Base-by-base conservation (phyloP, 2,888 invertebrate genomes). In the Glaucopsyche alexis region DNA sequence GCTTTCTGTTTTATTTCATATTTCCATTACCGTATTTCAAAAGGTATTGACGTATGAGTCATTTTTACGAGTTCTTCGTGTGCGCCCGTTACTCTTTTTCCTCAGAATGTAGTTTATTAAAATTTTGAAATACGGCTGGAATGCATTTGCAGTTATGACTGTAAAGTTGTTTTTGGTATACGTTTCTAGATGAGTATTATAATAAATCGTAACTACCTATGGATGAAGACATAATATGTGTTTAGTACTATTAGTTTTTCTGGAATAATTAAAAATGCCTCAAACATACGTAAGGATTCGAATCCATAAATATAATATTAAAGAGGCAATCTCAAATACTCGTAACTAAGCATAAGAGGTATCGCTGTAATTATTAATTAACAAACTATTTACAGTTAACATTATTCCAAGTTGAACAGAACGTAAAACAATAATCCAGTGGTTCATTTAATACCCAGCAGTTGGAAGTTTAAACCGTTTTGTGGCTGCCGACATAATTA, bases 11-110 rank as follows among this genome's bases (percentile, higher is more conserved):
- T 92, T 93, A 93, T 91, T 91, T 90, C 91, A 87, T 87, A 91
- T 93, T 92, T 93, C 92, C 92, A 92, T 93, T 93, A 92, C 87
- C 90, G 88, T 92, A 92, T 91, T 92, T 91, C 92, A 91, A 90
- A 91, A 91, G 86, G 90, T 92, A 93, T 92, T 92, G 92, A 92
- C 91, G 89, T 89, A 91, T 88, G 91, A 85, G 91, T 88, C 90
- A 89, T 90, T 91, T 92, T 92, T 92, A 92, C 85, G 91, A 89
- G 88, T 89, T 88, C 87, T 84, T 86, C 87, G 83, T 82, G 83
- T 82, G 83, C 83, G 83, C 85, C 84, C 83, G 84, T 83, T 84
- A 85, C 86, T 87, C 85, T 70, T 75, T 75, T 66, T 73, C 49
- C 47, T 49, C 49, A 66, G 42, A 66, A 66, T 66, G 9, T 66